Evolutionary conservation across 2,797 vertebrate genomes (phyloP).

Genomic region (Oreortyx pictus): DNA sequence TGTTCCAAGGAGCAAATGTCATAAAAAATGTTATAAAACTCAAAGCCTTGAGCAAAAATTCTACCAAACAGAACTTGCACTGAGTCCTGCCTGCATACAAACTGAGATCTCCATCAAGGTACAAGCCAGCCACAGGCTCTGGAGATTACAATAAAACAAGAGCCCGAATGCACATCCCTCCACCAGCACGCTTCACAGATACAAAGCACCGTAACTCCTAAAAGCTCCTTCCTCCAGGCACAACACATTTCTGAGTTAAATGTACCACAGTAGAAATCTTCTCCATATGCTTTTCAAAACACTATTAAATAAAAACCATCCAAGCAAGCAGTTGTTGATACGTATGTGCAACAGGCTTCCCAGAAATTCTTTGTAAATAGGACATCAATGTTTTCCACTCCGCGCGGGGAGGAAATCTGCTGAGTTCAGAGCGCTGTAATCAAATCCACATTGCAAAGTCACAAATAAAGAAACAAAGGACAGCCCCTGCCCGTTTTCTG

Average conservation of each 20-base stretch:
- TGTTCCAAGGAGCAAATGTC: conserved; percentile 21
- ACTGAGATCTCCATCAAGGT: background rate
- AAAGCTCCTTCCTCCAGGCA: conserved; percentile 52
- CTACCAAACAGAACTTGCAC: background rate
- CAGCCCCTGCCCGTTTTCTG: background rate
- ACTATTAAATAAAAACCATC: conserved; percentile 56
- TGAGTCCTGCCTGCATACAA: background rate
- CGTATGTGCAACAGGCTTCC: conserved; percentile 24
- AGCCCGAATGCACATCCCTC: background rate
- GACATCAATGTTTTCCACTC: conserved; percentile 37
- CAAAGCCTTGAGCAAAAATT: conserved; percentile 49
- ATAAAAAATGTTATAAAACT: conserved; percentile 52
- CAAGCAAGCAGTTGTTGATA: conserved; percentile 32
- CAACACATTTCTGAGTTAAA: background rate
- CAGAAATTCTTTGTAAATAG: conserved; percentile 49
- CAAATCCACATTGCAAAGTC: conserved; percentile 39
- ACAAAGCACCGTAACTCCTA: background rate
- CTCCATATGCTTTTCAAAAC: conserved; percentile 41
- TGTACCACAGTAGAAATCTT: background rate
- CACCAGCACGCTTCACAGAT: background rate
- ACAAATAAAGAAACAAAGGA: conserved; percentile 33
- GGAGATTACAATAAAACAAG: background rate
- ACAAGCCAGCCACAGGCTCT: background rate
- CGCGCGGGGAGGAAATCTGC: conserved; percentile 37
- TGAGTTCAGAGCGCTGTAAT: conserved; percentile 40